Evolutionary conservation across 2,888 invertebrate genomes (phyloP).

Genomic region (Tiliacea citrago): DNA sequence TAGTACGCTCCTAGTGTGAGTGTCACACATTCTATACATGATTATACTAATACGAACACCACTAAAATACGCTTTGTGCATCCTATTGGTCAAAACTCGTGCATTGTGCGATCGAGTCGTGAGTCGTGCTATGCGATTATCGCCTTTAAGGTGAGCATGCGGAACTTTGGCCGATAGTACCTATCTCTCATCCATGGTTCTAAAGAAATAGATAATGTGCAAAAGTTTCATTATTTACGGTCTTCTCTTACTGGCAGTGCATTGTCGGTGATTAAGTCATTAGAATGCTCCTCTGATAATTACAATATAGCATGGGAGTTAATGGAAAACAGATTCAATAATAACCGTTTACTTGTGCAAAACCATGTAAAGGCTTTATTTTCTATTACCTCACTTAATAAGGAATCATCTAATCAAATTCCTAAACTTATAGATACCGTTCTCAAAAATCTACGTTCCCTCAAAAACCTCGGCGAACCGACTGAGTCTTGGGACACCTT

Average conservation of each 20-base stretch:
- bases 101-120: too few species aligned
- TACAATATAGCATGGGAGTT: slow-evolving; percentile 1
- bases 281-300: neutral
- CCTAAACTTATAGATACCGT: neutral
- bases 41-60: too few species aligned
- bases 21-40: too few species aligned
- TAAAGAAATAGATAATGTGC: neutral
- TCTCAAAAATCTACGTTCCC: neutral
- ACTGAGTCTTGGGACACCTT: neutral
- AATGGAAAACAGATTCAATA: neutral
- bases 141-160: too few species aligned
- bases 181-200: neutral
- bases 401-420: neutral
- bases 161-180: too few species aligned
- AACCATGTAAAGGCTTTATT: neutral
- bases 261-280: slow-evolving; percentile 1
- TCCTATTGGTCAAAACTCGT: too few species aligned
- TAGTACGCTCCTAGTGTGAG: too few species aligned
- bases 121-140: too few species aligned
- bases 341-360: neutral
- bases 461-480: neutral
- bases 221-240: neutral
- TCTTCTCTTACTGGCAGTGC: slow-evolving; percentile 1
- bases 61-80: too few species aligned
- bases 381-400: neutral